Conservation (phyloP, 2,797 vertebrate genomes). For the Peromyscus attwateri region DNA sequence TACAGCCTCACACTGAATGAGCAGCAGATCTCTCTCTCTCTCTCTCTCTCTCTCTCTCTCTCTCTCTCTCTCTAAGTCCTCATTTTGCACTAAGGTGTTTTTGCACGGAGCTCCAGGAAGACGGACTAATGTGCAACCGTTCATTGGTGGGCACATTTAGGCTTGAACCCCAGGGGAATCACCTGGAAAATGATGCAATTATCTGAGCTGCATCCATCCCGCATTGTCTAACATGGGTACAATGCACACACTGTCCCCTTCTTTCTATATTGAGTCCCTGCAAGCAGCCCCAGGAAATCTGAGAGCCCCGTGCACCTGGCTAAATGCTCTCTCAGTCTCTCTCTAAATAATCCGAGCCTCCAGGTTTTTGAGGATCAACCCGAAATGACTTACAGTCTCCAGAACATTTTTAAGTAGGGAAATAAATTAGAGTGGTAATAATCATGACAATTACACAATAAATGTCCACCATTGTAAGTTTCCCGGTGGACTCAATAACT, state of each 20-base stretch:
- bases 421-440: conserved; percentile 84
- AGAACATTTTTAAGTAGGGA: conserved; percentile 84
- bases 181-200: conserved; percentile 75
- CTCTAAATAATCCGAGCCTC: conserved; percentile 78
- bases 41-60: rapidly evolving
- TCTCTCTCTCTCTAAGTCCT: background rate
- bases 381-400: conserved; percentile 82
- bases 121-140: background rate
- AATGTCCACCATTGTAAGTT: conserved; percentile 69
- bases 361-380: conserved; percentile 60
- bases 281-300: conserved; percentile 76
- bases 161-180: background rate
- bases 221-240: conserved; percentile 79
- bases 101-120: conserved; percentile 11
- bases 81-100: conserved; percentile 8
- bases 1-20: background rate
- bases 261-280: conserved; percentile 68
- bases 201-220: conserved; percentile 62
- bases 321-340: conserved; percentile 71
- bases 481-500: conserved; percentile 70
- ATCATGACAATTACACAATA: conserved; percentile 84
- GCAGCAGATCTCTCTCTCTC: background rate
- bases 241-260: conserved; percentile 78
- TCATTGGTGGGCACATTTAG: background rate
- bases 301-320: conserved; percentile 79